A percentile compares a stretch with the other conserved stretches of the same genome.
Evolutionary conservation across 2,888 invertebrate genomes (phyloP).

Genomic region (Lasioglossum malachurum): DNA sequence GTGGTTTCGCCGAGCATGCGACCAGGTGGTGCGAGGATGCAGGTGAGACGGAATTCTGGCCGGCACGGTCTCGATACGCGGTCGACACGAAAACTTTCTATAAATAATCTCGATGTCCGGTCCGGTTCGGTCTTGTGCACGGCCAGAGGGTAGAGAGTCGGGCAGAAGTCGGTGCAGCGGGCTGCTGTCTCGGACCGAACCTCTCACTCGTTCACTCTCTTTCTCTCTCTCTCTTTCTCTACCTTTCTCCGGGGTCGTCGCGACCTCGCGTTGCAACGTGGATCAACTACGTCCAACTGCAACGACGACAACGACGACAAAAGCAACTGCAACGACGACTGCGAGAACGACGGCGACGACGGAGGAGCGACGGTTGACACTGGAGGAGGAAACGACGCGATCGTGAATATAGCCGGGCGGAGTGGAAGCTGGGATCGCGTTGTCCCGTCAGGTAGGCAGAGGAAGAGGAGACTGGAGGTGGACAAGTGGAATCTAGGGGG

Average conservation of each 20-base stretch:
- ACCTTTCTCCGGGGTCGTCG: slow-evolving; percentile 24
- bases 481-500: slow-evolving; percentile 85
- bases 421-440: background rate
- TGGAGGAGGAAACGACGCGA: slow-evolving; percentile 22
- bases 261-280: background rate
- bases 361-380: background rate
- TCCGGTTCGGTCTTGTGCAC: slow-evolving; percentile 48
- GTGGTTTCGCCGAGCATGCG: background rate
- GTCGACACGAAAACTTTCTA: slow-evolving; percentile 57
- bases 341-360: background rate
- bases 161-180: slow-evolving; percentile 65
- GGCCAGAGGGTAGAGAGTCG: slow-evolving; percentile 66
- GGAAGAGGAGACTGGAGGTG: slow-evolving; percentile 86
- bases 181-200: slow-evolving; percentile 51
- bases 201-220: slow-evolving; percentile 27
- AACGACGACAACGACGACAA: background rate
- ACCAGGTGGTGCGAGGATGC: slow-evolving; percentile 49
- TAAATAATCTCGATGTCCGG: slow-evolving; percentile 68
- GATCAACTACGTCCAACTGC: background rate
- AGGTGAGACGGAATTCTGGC: slow-evolving; percentile 56
- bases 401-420: background rate
- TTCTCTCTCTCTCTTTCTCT: slow-evolving; percentile 25
- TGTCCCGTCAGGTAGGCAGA: slow-evolving; percentile 59
- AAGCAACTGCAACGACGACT: background rate
- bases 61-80: slow-evolving; percentile 17